phyloP scores from a whole-genome alignment of 2,888 invertebrate species.

The Eristalinus sepulchralis region DNA sequence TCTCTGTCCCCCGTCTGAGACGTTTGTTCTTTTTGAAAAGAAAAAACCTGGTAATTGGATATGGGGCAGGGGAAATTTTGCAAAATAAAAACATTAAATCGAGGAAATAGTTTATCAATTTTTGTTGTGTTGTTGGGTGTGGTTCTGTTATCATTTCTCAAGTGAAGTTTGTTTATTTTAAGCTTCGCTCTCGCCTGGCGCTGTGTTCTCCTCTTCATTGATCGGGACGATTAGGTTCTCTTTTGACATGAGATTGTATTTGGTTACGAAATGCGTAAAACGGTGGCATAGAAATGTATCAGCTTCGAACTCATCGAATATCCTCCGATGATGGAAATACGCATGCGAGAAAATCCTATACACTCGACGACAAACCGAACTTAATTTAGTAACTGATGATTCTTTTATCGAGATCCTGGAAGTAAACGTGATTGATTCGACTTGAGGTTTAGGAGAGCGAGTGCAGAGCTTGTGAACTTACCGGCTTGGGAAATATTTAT shows the following conservation, averaged over 20 bases:
- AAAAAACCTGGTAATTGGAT: neutral
- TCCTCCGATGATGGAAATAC: conserved; percentile 97
- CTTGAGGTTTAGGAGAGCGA: neutral
- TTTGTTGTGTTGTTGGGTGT: conserved; percentile 30
- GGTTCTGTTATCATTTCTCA: conserved; percentile 28
- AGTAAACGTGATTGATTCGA: conserved; percentile 42
- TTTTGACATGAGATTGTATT: conserved; percentile 98
- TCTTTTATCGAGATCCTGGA: conserved; percentile 98
- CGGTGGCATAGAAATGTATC: conserved; percentile 97
- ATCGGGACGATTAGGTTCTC: conserved; percentile 99
- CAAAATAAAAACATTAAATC: conserved; percentile 30
- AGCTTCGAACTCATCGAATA: conserved; percentile 99
- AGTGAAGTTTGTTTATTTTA: conserved; percentile 74
- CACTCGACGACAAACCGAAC: conserved; percentile 98
- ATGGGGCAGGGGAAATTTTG: neutral
- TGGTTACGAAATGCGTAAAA: conserved; percentile 98
- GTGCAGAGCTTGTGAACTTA: conserved; percentile 78
- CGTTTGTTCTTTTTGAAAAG: neutral
- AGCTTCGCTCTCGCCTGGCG: conserved; percentile 82
- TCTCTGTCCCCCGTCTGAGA: conserved; percentile 3
- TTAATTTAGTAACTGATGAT: conserved; percentile 98
- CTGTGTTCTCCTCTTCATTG: conserved; percentile 87
- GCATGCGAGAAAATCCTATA: conserved; percentile 99
- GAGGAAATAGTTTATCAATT: conserved; percentile 36
- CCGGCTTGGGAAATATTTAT: conserved; percentile 99